Evolutionary conservation across 2,797 vertebrate species (phyloP).

Genomic region (Alfaro cultratus): DNA sequence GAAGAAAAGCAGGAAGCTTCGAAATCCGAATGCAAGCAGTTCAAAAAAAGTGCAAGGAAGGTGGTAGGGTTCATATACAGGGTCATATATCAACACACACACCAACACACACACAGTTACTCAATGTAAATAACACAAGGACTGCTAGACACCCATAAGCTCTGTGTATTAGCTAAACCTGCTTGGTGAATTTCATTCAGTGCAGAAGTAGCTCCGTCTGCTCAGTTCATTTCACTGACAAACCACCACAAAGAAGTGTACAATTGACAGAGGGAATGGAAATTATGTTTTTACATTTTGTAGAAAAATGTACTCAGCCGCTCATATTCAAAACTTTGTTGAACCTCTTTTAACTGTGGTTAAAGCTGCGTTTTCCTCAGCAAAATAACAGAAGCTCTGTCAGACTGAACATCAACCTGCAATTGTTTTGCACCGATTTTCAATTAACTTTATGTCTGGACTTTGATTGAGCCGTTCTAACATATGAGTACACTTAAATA

Average conservation of each 20-base stretch:
- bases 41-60: slow-evolving; percentile 58
- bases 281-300: not conserved
- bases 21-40: slow-evolving; percentile 49
- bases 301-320: not conserved
- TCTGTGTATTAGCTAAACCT: not conserved
- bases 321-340: not conserved
- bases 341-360: not conserved
- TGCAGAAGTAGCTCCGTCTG: not conserved
- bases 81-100: slow-evolving; percentile 16
- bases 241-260: not conserved
- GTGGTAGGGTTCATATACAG: slow-evolving; percentile 12
- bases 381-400: not conserved
- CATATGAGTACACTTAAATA: not conserved
- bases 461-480: not conserved
- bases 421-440: not conserved
- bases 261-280: not conserved
- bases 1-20: slow-evolving; percentile 72
- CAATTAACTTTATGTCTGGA: not conserved
- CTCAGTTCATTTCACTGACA: not conserved
- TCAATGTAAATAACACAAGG: slow-evolving; percentile 6
- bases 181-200: not conserved
- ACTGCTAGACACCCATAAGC: not conserved
- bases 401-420: not conserved
- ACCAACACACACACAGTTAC: not conserved
- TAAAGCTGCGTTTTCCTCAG: not conserved